Percentiles rank a stretch among this genome's conserved stretches.
phyloP scores from a whole-genome alignment of 2,797 vertebrate genomes.

The Danio aesculapii region DNA sequence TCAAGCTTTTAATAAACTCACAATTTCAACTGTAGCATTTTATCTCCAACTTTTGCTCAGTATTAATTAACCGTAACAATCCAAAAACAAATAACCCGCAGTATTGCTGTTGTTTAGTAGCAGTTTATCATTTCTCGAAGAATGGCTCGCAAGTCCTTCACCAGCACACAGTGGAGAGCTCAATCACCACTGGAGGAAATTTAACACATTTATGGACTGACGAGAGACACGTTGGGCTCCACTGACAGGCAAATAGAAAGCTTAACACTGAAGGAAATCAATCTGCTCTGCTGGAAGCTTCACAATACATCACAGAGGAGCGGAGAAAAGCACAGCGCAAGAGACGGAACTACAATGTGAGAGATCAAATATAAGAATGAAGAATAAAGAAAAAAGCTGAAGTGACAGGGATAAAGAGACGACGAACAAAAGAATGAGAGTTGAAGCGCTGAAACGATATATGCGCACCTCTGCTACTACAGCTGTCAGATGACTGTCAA shows the following conservation, averaged over 20 bases:
- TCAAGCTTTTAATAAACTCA: slow-evolving; percentile 30
- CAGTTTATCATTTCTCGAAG: slow-evolving; percentile 29
- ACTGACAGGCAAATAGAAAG: slow-evolving; percentile 73
- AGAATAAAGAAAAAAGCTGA: slow-evolving; percentile 15
- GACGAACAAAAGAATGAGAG: slow-evolving; percentile 9
- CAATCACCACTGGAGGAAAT: slow-evolving; percentile 51
- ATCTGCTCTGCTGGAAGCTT: slow-evolving; percentile 65
- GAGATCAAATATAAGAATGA: slow-evolving; percentile 20
- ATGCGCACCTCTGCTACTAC: background rate
- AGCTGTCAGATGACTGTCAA: slow-evolving; percentile 2
- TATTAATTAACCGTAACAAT: slow-evolving; percentile 32
- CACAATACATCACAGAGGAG: slow-evolving; percentile 65
- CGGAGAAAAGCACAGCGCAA: slow-evolving; percentile 53
- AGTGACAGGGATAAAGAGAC: slow-evolving; percentile 21
- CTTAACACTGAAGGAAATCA: slow-evolving; percentile 66
- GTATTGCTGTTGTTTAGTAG: slow-evolving; percentile 29
- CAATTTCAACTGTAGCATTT: background rate
- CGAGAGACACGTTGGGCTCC: slow-evolving; percentile 59
- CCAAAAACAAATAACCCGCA: slow-evolving; percentile 19
- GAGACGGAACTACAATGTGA: slow-evolving; percentile 10
- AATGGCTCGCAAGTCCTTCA: slow-evolving; percentile 23
- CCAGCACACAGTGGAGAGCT: slow-evolving; percentile 18
- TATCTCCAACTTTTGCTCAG: background rate
- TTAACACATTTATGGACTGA: slow-evolving; percentile 66
- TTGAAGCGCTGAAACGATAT: background rate